phyloP scores from a whole-genome alignment of 2,888 invertebrate genomes.

The Lumbricus terrestris region DNA sequence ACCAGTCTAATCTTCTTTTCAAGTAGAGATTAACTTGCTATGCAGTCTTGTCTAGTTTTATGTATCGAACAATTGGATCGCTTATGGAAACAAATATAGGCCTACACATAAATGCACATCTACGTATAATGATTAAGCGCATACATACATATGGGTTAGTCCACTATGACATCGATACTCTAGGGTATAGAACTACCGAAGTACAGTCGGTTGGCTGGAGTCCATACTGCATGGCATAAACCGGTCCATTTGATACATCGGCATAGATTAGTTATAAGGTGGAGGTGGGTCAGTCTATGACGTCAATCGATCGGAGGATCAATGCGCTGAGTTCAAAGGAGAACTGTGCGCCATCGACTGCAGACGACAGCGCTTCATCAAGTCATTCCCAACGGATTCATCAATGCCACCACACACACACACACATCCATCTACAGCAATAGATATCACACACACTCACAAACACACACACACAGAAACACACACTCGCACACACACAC shows the following conservation, averaged over 20 bases:
- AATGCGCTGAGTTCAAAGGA: not conserved
- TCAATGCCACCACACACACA: not conserved
- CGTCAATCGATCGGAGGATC: not conserved
- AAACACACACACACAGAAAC: no score
- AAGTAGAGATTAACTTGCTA: no score
- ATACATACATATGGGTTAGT: no score
- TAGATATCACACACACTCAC: not conserved
- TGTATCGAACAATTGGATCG: no score
- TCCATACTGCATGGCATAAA: not conserved
- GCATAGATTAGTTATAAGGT: not conserved
- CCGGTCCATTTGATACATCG: not conserved
- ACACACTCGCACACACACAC: no score
- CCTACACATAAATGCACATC: no score
- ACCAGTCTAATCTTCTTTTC: no score
- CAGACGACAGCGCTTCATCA: not conserved
- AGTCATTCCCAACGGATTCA: not conserved
- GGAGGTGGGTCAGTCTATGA: not conserved
- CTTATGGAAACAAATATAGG: no score
- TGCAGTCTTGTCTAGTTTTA: no score
- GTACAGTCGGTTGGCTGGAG: not conserved
- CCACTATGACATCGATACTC: not conserved
- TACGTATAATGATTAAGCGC: no score
- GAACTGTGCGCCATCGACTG: not conserved
- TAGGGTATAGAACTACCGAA: not conserved
- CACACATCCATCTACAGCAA: not conserved